A percentile compares a stretch with the other conserved stretches of the same genome.
Conservation (phyloP, 2,888 invertebrate genomes). For the Gerosis bhagava region DNA sequence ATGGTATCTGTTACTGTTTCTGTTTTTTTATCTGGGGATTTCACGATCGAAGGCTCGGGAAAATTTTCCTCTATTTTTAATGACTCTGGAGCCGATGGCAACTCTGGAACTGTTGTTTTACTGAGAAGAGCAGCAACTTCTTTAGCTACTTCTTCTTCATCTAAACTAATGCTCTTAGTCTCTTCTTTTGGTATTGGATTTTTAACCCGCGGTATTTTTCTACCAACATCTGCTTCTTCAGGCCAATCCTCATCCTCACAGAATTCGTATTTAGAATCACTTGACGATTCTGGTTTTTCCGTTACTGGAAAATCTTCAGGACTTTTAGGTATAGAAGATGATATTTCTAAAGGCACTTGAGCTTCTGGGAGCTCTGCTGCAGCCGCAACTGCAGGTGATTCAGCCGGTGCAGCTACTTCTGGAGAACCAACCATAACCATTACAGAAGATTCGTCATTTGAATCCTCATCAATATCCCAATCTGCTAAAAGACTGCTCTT, state of each 20-base stretch:
- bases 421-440: constrained; percentile 55
- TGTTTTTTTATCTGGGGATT: constrained; percentile 70
- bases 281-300: constrained; percentile 70
- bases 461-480: constrained; percentile 84
- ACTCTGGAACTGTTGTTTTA: constrained; percentile 81
- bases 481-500: constrained; percentile 88
- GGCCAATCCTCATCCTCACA: constrained; percentile 87
- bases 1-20: constrained; percentile 43
- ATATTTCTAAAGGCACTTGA: constrained; percentile 45
- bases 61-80: constrained; percentile 81
- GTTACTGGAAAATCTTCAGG: constrained; percentile 40
- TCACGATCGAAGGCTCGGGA: constrained; percentile 76
- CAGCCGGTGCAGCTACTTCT: constrained; percentile 58
- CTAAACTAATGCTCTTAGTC: constrained; percentile 63
- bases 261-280: constrained; percentile 90
- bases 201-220: constrained; percentile 85
- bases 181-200: constrained; percentile 66
- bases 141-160: constrained; percentile 73
- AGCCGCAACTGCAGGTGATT: constrained; percentile 64
- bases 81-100: constrained; percentile 78
- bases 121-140: constrained; percentile 84
- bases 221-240: constrained; percentile 76
- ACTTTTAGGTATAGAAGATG: constrained; percentile 50
- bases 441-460: constrained; percentile 57
- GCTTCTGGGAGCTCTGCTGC: constrained; percentile 58